Evolutionary conservation across 2,888 invertebrate genomes (phyloP).

Genomic region (Dysmachus trigonus): DNA sequence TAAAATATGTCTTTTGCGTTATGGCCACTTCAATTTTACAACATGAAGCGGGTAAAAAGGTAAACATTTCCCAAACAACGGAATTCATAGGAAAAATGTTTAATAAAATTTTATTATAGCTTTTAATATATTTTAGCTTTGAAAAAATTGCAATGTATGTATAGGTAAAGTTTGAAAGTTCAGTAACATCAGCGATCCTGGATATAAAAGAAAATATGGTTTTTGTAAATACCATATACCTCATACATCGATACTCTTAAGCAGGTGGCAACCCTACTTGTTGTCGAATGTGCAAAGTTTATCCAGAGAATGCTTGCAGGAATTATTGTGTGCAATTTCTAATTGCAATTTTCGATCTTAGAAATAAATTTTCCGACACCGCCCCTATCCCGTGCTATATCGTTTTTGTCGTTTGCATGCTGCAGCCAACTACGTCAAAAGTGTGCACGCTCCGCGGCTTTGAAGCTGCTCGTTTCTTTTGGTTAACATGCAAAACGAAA

Average conservation of each 20-base stretch:
- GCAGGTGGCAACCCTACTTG: neutral
- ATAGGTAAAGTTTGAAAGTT: too few relatives aligned
- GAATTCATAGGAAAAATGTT: too few relatives aligned
- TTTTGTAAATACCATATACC: too few relatives aligned
- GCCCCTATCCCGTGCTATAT: neutral
- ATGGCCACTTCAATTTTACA: too few relatives aligned
- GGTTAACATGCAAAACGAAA: conserved; percentile 23
- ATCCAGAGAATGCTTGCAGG: neutral
- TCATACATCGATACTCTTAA: neutral
- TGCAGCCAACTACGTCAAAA: neutral
- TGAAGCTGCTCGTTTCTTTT: neutral
- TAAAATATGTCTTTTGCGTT: too few relatives aligned
- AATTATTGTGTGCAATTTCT: neutral
- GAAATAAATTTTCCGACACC: neutral
- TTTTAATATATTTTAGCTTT: too few relatives aligned
- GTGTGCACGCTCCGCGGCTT: neutral
- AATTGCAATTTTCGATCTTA: neutral
- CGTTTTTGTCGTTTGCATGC: neutral
- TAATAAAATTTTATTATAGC: too few relatives aligned
- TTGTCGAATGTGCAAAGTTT: neutral
- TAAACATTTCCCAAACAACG: too few relatives aligned
- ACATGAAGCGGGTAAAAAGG: too few relatives aligned
- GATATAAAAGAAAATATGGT: too few relatives aligned
- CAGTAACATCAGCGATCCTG: too few relatives aligned
- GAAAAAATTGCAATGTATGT: too few relatives aligned